A percentile compares a stretch with the other conserved stretches of the same genome.
These are phyloP conservation scores for Bembecia ichneumoniformis DNA, from an alignment of 2,888 invertebrate genomes.

Conservation along the genomic window DNA sequence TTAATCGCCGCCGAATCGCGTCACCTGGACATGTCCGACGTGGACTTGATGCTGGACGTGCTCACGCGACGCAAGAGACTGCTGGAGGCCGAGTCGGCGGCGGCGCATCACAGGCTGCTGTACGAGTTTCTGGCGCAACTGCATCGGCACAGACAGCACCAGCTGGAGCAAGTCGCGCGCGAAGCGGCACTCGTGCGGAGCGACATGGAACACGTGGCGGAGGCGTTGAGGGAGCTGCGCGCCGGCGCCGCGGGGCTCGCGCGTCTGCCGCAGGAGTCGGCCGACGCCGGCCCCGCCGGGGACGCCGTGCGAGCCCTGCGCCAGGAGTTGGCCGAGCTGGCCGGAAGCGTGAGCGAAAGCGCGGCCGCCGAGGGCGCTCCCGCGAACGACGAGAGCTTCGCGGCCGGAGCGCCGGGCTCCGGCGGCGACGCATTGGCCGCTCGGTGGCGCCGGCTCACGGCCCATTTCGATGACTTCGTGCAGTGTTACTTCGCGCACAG, in stretches of 20 bases:
- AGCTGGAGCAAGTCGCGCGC: slow-evolving; percentile 67
- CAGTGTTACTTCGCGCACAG: slow-evolving; percentile 87
- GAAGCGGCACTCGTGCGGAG: slow-evolving; percentile 84
- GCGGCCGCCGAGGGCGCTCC: slow-evolving; percentile 18
- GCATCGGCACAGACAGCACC: slow-evolving; percentile 75
- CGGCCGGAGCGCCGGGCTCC: slow-evolving; percentile 20
- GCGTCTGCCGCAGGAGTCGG: slow-evolving; percentile 30
- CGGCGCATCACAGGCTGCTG: slow-evolving; percentile 84
- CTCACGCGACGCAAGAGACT: slow-evolving; percentile 84
- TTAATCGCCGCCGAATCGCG: slow-evolving; percentile 79
- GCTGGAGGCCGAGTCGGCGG: slow-evolving; percentile 84
- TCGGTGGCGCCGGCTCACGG: slow-evolving; percentile 81
- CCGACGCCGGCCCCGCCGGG: slow-evolving; percentile 10
- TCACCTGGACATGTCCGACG: slow-evolving; percentile 81
- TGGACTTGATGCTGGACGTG: slow-evolving; percentile 85
- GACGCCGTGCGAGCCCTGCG: slow-evolving; percentile 26
- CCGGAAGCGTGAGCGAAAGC: slow-evolving; percentile 14
- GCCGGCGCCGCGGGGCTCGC: slow-evolving; percentile 13
- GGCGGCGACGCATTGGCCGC: slow-evolving; percentile 72
- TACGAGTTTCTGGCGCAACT: slow-evolving; percentile 88
- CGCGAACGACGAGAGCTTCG: slow-evolving; percentile 43
- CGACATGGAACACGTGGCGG: slow-evolving; percentile 80
- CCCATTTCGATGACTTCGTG: slow-evolving; percentile 91
- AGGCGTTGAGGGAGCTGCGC: slow-evolving; percentile 13
- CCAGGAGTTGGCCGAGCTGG: slow-evolving; percentile 50